A percentile compares a stretch with the other conserved stretches of the same genome.
These are phyloP conservation scores for Paraplagusia blochii DNA, from an alignment of 2,113 vertebrate genomes.

Conservation along the genomic window DNA sequence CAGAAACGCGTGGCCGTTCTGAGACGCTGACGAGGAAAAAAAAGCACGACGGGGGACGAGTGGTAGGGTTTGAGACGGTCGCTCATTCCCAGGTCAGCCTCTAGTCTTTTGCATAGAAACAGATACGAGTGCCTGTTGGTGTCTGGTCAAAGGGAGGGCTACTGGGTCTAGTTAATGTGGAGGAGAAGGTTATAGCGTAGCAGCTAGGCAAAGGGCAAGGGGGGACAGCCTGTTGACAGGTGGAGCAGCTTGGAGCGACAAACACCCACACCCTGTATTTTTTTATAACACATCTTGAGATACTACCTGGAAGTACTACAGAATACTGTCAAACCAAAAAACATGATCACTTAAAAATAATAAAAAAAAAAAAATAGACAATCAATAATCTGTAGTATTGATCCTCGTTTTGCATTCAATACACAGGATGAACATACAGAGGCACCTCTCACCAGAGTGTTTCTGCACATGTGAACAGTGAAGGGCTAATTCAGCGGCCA, in stretches of 20 bases:
- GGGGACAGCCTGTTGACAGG: conserved; percentile 61
- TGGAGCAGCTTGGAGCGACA: conserved; percentile 66
- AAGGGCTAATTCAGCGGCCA: conserved; percentile 71
- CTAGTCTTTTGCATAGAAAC: conserved; percentile 81
- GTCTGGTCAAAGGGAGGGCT: conserved; percentile 52
- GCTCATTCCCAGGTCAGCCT: conserved; percentile 53
- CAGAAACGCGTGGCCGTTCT: conserved; percentile 36
- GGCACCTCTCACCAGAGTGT: conserved; percentile 75
- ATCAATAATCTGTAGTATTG: conserved; percentile 72
- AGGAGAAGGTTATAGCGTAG: conserved; percentile 58
- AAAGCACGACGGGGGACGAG: conserved; percentile 20
- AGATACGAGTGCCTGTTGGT: conserved; percentile 64
- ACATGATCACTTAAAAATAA: conserved; percentile 58
- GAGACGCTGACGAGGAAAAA: conserved; percentile 42
- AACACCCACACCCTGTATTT: conserved; percentile 46
- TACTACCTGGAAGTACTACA: conserved; percentile 72
- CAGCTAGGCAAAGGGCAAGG: conserved; percentile 63
- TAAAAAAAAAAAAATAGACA: conserved; percentile 47
- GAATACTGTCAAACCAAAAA: conserved; percentile 71
- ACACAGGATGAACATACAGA: conserved; percentile 74
- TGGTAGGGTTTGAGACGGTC: conserved; percentile 39
- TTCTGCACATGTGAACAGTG: conserved; percentile 77
- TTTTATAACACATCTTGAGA: conserved; percentile 53
- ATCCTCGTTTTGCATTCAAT: conserved; percentile 73
- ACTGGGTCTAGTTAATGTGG: conserved; percentile 57